These are phyloP conservation scores for Melanostoma mellinum DNA, from an alignment of 2,888 invertebrate genomes.

Conservation along the genomic window DNA sequence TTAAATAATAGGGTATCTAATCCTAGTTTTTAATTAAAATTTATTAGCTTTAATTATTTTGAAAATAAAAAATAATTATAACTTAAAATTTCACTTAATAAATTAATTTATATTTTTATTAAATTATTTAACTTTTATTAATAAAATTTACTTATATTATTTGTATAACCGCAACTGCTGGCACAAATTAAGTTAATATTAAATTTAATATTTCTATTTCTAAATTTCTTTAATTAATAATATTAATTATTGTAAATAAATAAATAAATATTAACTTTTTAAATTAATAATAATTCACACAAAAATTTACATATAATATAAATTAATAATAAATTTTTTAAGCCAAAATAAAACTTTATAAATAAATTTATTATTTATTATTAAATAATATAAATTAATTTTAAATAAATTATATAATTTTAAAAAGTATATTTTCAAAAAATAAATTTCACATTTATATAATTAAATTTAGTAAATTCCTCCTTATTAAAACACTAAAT, in stretches of 20 bases:
- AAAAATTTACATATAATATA: conserved; percentile 85
- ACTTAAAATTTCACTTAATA: conserved; percentile 85
- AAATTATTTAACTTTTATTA: conserved; percentile 79
- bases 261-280: conserved; percentile 80
- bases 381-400: too few relatives aligned
- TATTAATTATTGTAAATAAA: conserved; percentile 82
- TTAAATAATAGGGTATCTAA: conserved; percentile 87
- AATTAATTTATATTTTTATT: conserved; percentile 80
- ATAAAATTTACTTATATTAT: conserved; percentile 84
- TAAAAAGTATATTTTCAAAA: conserved; percentile 72
- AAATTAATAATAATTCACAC: conserved; percentile 81
- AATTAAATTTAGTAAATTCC: not conserved
- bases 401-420: conserved; percentile 74
- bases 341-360: conserved; percentile 83
- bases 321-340: conserved; percentile 82
- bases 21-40: conserved; percentile 84
- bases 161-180: conserved; percentile 88
- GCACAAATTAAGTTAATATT: conserved; percentile 86
- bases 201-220: conserved; percentile 84
- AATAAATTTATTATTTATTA: conserved; percentile 77
- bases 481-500: not conserved
- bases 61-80: conserved; percentile 79
- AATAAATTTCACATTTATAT: conserved; percentile 8
- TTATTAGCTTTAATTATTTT: conserved; percentile 81
- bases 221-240: conserved; percentile 85